Percentiles rank a stretch among this genome's conserved stretches.
Conservation (phyloP, 1,140 invertebrate genomes). For the Lysiphlebus fabarum region DNA sequence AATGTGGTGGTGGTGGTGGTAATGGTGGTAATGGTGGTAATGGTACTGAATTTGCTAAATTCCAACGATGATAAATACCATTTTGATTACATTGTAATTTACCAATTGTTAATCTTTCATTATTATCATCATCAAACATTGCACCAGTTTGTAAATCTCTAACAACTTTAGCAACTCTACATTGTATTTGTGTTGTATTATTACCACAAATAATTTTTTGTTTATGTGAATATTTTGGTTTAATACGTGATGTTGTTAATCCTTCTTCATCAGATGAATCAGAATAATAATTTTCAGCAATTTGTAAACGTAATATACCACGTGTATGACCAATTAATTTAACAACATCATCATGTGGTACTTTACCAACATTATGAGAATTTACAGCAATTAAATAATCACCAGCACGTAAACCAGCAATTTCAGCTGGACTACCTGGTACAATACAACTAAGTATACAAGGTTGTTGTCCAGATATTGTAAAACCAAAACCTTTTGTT, state of each 20-base stretch:
- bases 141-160: constrained; percentile 58
- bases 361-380: constrained; percentile 81
- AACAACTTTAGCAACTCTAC: constrained; percentile 57
- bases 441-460: constrained; percentile 88
- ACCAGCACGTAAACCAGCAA: constrained; percentile 81
- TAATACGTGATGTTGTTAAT: constrained; percentile 55
- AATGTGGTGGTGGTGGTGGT: constrained; percentile 49
- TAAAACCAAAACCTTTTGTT: constrained; percentile 85
- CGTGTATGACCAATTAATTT: constrained; percentile 81
- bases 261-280: constrained; percentile 79
- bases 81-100: constrained; percentile 42
- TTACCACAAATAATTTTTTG: constrained; percentile 28
- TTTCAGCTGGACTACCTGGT: constrained; percentile 76
- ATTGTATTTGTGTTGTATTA: constrained; percentile 43
- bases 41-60: constrained; percentile 47
- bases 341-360: constrained; percentile 90
- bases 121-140: constrained; percentile 49
- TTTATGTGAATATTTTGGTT: constrained; percentile 66
- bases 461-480: constrained; percentile 89
- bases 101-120: constrained; percentile 27
- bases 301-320: constrained; percentile 75
- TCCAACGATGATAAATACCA: constrained; percentile 47
- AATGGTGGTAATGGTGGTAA: constrained; percentile 41
- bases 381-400: constrained; percentile 91
- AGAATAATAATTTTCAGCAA: constrained; percentile 84